Conservation (phyloP, 2,113 vertebrate genomes). For the Sitta europaea region DNA sequence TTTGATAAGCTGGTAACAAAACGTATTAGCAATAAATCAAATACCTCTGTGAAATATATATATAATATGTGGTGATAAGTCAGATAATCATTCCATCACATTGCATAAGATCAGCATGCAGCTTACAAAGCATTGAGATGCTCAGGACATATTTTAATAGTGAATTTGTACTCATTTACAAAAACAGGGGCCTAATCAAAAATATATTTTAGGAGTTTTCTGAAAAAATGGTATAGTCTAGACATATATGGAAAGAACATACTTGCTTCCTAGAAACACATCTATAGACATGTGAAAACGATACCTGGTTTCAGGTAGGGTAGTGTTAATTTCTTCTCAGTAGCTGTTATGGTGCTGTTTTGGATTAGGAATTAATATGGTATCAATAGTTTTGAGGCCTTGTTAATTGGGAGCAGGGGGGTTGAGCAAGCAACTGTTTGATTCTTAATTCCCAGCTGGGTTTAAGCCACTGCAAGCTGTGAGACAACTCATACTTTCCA, state of each 20-base stretch:
- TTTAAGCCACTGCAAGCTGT: fast-evolving
- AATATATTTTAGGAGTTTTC: not conserved
- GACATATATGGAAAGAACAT: not conserved
- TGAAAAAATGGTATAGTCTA: not conserved
- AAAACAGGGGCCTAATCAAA: not conserved
- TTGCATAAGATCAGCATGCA: not conserved
- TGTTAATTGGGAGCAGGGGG: not conserved
- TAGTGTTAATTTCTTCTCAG: not conserved
- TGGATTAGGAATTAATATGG: not conserved
- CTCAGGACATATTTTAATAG: not conserved
- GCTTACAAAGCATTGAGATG: not conserved
- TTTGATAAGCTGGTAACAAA: not conserved
- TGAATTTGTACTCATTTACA: not conserved
- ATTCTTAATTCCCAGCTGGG: not conserved
- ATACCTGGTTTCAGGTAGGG: not conserved
- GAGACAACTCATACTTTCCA: not conserved
- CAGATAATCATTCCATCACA: not conserved
- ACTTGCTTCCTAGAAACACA: not conserved
- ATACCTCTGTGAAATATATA: not conserved
- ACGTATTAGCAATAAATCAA: not conserved
- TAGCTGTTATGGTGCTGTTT: not conserved
- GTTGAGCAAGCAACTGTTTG: not conserved
- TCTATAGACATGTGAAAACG: not conserved
- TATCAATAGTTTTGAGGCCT: not conserved
- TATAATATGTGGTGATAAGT: not conserved